Base-by-base conservation (phyloP, 2,888 invertebrate genomes). In the Rhingia campestris region DNA sequence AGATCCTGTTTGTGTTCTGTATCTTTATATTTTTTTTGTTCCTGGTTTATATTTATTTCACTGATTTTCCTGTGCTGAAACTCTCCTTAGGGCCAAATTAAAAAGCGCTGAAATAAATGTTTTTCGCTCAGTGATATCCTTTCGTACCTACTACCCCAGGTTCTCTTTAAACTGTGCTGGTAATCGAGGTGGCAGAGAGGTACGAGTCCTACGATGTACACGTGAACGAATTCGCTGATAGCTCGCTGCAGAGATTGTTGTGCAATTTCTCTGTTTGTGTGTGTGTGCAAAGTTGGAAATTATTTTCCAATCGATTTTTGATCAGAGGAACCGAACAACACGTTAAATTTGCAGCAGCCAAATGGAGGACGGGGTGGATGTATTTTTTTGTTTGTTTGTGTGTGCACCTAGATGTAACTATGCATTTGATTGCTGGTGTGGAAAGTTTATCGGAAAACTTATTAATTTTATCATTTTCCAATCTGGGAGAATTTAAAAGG, bases 281-380 rank as follows among this genome's bases (percentile, higher is more conserved):
- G 22, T 74, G 51, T 67, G 56, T 30, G 75, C 75, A 72, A 70
- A 84, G 80, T 84, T 84, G 80, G 70, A 84, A 80, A 84, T 84
- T 84, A 84, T 84, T 84, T 80, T 84, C 45, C 64, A 84, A 84
- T 84, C 84, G 84, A 84, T 84, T 84, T 84, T 84, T 79, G 70
- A 84, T 84, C 84, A 84, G 22, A 22, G 79, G n/a, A 69, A 45
- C 51, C 22, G 30, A 49, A 84, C 69, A 79, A 54, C 69, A 80
- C 74, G 70, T 80, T 80, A 45, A 6, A 58, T 43, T 10, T 58
- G 51, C 58, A 70, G 64, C 45, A 61, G 47, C 9, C 22, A 22
- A 22, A 22, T 22, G 32, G 32, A 35, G 9, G 22, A 41, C 7
- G 41, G 32, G 61, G 9, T 22, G 22, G 39, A 33, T 33, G 35